A percentile compares a stretch with the other conserved stretches of the same genome.
Evolutionary conservation across 2,113 vertebrate genomes (phyloP).

Genomic region (Gopherus evgoodei): DNA sequence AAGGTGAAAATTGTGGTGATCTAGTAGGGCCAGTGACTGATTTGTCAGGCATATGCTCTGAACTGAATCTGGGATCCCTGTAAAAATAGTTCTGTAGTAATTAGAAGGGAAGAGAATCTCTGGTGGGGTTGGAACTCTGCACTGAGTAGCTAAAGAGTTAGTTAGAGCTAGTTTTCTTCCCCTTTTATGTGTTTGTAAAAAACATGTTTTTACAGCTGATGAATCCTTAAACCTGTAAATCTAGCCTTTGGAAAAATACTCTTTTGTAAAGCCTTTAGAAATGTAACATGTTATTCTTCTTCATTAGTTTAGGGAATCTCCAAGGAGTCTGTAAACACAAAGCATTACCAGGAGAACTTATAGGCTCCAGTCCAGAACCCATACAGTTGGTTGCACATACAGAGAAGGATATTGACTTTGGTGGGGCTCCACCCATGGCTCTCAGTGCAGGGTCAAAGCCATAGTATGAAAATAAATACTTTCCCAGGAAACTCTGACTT

Average conservation of each 20-base stretch:
- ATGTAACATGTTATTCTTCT: background rate
- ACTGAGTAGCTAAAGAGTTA: background rate
- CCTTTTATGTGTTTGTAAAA: background rate
- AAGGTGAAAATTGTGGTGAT: background rate
- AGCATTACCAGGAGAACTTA: background rate
- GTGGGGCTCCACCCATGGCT: background rate
- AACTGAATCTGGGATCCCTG: background rate
- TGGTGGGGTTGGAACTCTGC: background rate
- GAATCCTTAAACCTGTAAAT: background rate
- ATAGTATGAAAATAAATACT: background rate
- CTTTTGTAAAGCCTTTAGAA: background rate
- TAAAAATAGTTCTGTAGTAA: background rate
- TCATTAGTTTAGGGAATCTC: background rate
- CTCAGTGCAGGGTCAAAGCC: background rate
- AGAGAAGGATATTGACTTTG: background rate
- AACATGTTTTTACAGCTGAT: background rate
- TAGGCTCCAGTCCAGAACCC: background rate
- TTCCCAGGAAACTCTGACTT: background rate
- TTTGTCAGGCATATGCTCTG: background rate
- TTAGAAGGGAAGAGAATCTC: background rate
- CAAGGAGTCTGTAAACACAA: background rate
- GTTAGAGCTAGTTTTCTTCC: background rate
- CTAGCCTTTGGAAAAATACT: background rate
- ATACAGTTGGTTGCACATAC: background rate
- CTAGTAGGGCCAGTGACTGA: background rate